Base-by-base conservation (phyloP, 2,888 invertebrate genomes). In the Drosophila quasianomalipes region DNA sequence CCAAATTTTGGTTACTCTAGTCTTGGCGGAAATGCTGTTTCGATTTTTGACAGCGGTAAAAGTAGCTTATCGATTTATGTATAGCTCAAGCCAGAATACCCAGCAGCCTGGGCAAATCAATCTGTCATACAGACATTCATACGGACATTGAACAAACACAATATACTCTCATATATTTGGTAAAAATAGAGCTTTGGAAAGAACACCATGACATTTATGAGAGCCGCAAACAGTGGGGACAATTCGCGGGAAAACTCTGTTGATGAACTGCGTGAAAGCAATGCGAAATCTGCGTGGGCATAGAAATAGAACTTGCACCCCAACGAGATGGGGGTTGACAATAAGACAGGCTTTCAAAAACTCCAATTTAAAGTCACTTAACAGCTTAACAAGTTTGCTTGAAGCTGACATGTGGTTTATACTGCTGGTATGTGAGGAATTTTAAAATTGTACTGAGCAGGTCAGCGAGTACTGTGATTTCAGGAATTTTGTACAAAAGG, bases 181-280 rank as follows among this genome's bases (percentile, higher is more conserved):
- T n/a, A 26, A 49, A 59, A 57, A 61, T 31, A 74, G 69, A 67
- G 58, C 68, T 73, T 58, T 41, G 19, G 61, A 60, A 70, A 66
- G 74, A 78, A 73, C 76, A 66, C 71, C 58, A 47, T 70, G 83
- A 83, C 85, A 88, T 85, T 85, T 85, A 85, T 85, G 86, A 74
- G 83, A 69, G 49, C 71, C 65, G 31, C 79, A 59, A 70, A 70
- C 64, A 74, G 68, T 64, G 85, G 44, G 64, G 80, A 76, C 70
- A 73, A 70, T 69, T 62, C 35, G 60, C 68, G 33, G 53, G 33
- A 33, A 51, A 59, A 67, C 55, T 63, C 60, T 3, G 33, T 64
- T 74, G 75, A 69, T 60, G 68, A 67, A 74, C 68, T 68, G 52
- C 68, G 68, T 60, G 44, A 12, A 63, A 55, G 35, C 54, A 59